Conservation (phyloP, 30 jellyfish, hydroid and myxozoan species). For the Clytia hemisphaerica region DNA sequence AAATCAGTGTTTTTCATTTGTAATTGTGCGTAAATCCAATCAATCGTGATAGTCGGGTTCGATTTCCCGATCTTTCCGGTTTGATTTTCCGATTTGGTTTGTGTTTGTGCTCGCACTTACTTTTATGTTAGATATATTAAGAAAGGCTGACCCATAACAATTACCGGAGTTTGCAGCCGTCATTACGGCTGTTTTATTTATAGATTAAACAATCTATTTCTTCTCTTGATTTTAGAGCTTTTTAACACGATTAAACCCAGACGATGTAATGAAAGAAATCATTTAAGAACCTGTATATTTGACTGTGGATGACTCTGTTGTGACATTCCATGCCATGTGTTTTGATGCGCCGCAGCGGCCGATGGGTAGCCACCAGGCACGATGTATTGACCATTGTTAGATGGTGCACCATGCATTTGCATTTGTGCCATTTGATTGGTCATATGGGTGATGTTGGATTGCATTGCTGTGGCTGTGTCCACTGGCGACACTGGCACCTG, state of each 20-base stretch:
- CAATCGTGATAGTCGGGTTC: too few relatives aligned
- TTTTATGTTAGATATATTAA: too few relatives aligned
- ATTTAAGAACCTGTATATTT: too few relatives aligned
- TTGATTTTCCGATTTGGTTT: too few relatives aligned
- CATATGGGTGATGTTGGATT: constrained; percentile 60
- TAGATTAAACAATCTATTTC: neutral
- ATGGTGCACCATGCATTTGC: constrained; percentile 81
- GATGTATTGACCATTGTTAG: constrained; percentile 28
- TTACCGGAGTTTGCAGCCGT: too few relatives aligned
- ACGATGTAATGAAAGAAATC: neutral
- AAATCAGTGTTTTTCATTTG: too few relatives aligned
- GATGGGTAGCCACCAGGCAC: constrained; percentile 25
- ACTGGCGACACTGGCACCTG: constrained; percentile 76
- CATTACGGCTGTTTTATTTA: neutral
- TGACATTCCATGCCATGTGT: constrained; percentile 38
- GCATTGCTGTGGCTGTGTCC: constrained; percentile 63
- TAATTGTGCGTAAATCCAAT: too few relatives aligned
- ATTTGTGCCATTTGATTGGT: constrained; percentile 88
- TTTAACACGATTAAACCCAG: neutral
- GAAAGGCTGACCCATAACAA: too few relatives aligned
- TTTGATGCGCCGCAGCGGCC: constrained; percentile 1
- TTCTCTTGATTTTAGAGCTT: too few relatives aligned
- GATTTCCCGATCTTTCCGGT: too few relatives aligned
- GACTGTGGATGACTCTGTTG: constrained; percentile 10
- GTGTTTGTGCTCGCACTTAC: too few relatives aligned